A percentile compares a stretch with the other conserved stretches of the same genome.
Conservation (phyloP, 1,140 invertebrate genomes). For the Ips nitidus region DNA sequence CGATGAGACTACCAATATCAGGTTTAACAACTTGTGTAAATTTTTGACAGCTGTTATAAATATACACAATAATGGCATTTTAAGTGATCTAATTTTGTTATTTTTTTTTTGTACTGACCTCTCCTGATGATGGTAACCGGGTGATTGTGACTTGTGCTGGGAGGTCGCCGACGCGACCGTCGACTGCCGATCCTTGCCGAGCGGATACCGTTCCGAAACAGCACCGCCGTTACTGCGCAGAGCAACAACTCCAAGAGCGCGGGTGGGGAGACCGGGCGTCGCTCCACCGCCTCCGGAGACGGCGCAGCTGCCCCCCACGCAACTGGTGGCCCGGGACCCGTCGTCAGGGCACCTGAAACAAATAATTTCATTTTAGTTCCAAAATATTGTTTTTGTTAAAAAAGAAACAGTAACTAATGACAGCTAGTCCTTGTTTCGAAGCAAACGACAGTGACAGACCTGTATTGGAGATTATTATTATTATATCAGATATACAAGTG, state of each 20-base stretch:
- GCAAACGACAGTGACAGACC: too few relatives aligned
- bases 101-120: conserved; percentile 8
- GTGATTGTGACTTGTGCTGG: conserved; percentile 30
- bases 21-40: too few relatives aligned
- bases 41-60: too few relatives aligned
- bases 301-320: conserved; percentile 30
- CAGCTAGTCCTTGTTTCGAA: too few relatives aligned
- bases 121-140: conserved; percentile 35
- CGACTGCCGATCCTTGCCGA: conserved; percentile 48
- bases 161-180: conserved; percentile 43
- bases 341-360: conserved; percentile 54
- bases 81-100: neutral
- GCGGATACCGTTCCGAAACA: conserved; percentile 50
- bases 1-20: too few relatives aligned
- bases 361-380: neutral
- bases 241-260: conserved; percentile 44
- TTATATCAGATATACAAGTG: too few relatives aligned
- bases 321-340: conserved; percentile 52
- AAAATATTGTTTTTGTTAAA: neutral
- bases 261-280: conserved; percentile 38
- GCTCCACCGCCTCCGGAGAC: conserved; percentile 33
- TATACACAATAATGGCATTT: neutral
- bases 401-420: too few relatives aligned
- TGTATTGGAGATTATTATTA: too few relatives aligned
- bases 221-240: conserved; percentile 38